Evolutionary conservation across 1,140 invertebrate genomes (phyloP), one percentile per base, ranked within the genome.

Genomic region (Zaprionus ornatus): DNA sequence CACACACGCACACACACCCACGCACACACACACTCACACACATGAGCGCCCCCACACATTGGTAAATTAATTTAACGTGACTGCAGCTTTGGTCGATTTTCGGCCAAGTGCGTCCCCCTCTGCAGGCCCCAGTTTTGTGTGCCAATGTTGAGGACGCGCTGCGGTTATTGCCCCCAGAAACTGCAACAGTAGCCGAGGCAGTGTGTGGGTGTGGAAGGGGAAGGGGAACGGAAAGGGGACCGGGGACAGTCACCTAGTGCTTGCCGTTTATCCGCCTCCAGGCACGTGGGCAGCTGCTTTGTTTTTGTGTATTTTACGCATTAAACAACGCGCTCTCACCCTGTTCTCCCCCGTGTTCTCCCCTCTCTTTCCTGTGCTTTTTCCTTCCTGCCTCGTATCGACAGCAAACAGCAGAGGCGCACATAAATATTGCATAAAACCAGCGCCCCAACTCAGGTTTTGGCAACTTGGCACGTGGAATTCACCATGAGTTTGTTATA

Each of bases 21-120:
- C 54, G 35, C 66, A 48, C 55, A 50, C 76, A 37, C 2, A 13
- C 21, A 55, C 63, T 32, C 56, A 56, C 40, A 48, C 67, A 32
- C 52, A 54, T 57, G 54, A 56, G 40, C 63, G 42, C 55, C 52
- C 64, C 10, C 59, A 74, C 35, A 48, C 25, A 56, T 57, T 74
- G 78, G 85, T 90, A 88, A 88, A 88, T 88, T 88, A 88, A 88
- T 88, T 88, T 88, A 88, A 88, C 85, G 85, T 90, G 85, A 88
- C 85, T 90, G 81, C 72, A 88, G 85, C 82, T 84, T 84, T 84
- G 85, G 84, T 84, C 84, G 84, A 80, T 79, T 90, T 90, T 90
- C 74, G 81, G 65, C 80, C 80, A 88, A 81, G 80, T 78, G 78
- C 77, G 77, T 79, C 15, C 19, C 45, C 57, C n/a, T 45, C 29